phyloP scores from a whole-genome alignment of 2,113 vertebrate species.

The Orycteropus afer region DNA sequence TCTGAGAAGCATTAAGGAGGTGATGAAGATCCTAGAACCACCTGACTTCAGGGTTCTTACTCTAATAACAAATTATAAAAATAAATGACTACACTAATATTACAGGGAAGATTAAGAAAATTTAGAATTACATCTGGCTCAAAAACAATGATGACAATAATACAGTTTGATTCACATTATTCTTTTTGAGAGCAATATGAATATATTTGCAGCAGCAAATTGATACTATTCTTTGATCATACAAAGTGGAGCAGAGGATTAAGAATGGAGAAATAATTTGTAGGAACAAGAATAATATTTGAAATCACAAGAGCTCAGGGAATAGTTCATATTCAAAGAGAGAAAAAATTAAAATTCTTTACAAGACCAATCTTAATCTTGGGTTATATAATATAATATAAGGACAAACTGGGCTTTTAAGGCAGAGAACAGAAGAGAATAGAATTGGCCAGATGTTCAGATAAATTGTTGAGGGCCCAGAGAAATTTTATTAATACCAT shows the following conservation, averaged over 20 bases:
- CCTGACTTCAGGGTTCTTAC: neutral
- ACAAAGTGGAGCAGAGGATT: neutral
- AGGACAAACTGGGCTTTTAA: neutral
- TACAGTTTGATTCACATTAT: neutral
- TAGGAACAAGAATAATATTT: neutral
- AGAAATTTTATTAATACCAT: constrained; percentile 60
- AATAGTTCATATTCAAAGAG: neutral
- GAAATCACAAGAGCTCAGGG: neutral
- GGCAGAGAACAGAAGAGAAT: constrained; percentile 20
- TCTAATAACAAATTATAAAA: neutral
- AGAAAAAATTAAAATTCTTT: constrained; percentile 46
- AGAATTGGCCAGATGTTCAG: constrained; percentile 67
- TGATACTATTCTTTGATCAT: neutral
- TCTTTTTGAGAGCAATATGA: neutral
- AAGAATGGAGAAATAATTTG: neutral
- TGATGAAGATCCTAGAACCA: neutral
- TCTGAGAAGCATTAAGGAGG: neutral
- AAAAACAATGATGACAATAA: neutral
- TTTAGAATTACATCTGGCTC: neutral
- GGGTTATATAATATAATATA: constrained; percentile 12
- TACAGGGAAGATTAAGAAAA: neutral
- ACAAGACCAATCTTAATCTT: neutral
- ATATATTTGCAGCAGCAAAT: constrained; percentile 1
- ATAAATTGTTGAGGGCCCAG: constrained; percentile 59
- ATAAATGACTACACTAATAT: neutral